Evolutionary conservation across 2,888 invertebrate species (phyloP).

Genomic region (Acholoe squamosa): DNA sequence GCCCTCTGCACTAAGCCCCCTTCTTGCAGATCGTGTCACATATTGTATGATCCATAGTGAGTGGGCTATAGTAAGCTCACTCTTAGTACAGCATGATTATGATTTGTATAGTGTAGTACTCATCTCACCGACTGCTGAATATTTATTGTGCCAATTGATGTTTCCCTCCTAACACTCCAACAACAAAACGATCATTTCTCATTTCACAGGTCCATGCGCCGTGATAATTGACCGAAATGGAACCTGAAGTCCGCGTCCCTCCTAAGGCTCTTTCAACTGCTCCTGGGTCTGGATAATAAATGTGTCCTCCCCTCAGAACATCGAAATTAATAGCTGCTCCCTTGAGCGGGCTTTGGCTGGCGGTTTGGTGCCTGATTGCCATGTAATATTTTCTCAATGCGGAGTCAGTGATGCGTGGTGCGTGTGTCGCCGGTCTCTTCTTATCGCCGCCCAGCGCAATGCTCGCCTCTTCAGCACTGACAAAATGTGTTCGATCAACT

Average conservation of each 20-base stretch:
- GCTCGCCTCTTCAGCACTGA: not conserved
- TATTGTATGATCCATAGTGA: too few species aligned
- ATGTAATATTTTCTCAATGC: conserved; percentile 46
- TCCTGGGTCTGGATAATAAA: conserved; percentile 51
- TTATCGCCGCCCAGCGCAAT: conserved; percentile 22
- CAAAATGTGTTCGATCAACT: conserved; percentile 38
- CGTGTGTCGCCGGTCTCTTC: not conserved
- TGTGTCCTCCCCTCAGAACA: conserved; percentile 46
- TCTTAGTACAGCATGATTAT: not conserved
- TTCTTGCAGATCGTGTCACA: too few species aligned
- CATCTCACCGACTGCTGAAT: not conserved
- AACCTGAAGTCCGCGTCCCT: not conserved
- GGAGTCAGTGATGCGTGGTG: not conserved
- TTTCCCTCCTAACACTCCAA: not conserved
- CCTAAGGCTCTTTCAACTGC: conserved; percentile 21
- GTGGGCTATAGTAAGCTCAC: too few species aligned
- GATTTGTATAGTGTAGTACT: not conserved
- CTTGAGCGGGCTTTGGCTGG: not conserved
- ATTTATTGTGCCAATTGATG: conserved; percentile 28
- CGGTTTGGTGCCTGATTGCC: not conserved
- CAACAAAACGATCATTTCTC: conserved; percentile 9
- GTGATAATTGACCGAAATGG: conserved; percentile 36
- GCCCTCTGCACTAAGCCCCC: too few species aligned
- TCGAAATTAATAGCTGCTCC: conserved; percentile 42
- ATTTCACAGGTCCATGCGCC: conserved; percentile 1